Base-by-base conservation (phyloP, 2,113 vertebrate genomes). In the Phainopepla nitens region DNA sequence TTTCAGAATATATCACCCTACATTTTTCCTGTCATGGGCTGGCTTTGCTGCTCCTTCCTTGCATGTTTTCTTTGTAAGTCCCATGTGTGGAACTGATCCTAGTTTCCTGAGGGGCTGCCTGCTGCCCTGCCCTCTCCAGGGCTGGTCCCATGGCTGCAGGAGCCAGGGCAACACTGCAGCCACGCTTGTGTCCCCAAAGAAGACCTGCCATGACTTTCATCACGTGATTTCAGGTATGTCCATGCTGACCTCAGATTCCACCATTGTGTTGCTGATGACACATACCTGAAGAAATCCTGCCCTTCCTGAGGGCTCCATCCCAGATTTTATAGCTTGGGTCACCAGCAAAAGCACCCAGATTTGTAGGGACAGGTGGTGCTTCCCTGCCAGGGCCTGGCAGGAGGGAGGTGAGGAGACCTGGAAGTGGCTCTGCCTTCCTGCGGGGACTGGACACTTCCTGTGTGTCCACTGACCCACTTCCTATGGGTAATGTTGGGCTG, bases 361-460 rank as follows among this genome's bases (percentile, higher is more conserved):
- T 25, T 57, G 13, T 24, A 23, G 62, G 58, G 57, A 8, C 1
- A 5, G 62, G 27, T 44, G 68, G 27, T 14, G 25, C 76, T 79
- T 70, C 10, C 6, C 44, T 53, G 51, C 29, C n/a, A 19, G 1
- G 1, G n/a, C 58, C 36, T 47, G 2, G 0, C 39, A 33, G 66
- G 64, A 31, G 4, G 0, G 19, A 27, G 44, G 28, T 18, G 68
- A 56, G 39, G 39, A n/a, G 41, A 54, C 7, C 2, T 47, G 50
- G 60, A 4, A 2, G 15, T 27, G 60, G 13, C 50, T 49, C 22
- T 53, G 39, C 50, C 29, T 49, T 22, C 36, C 10, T 27, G 1
- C 0, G 5, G 71, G 42, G 39, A 10, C 36, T 18, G 13, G 27
- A 3, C 1, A 2, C 68, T 15, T 14, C 9, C 1, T 3, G 2